Evolutionary conservation across 2,113 vertebrate genomes (phyloP).

Genomic region (Mionectes macconnelli): DNA sequence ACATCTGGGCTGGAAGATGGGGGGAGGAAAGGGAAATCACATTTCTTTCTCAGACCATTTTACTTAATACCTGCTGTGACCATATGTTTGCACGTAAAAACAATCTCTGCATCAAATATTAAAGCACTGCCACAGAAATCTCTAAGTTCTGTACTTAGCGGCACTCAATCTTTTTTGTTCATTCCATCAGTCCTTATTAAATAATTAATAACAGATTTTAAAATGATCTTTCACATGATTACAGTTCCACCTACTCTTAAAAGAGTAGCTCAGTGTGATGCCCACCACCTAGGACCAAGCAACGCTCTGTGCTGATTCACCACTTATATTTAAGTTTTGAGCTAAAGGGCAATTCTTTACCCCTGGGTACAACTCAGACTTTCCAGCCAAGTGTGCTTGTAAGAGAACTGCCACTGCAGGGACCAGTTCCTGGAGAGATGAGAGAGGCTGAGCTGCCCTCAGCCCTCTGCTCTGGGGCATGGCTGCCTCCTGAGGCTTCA

Average conservation of each 20-base stretch:
- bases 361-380: background rate
- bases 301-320: background rate
- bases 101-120: slow-evolving; percentile 28
- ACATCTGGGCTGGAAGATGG: rapidly evolving
- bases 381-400: rapidly evolving
- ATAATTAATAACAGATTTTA: slow-evolving; percentile 3
- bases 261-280: background rate
- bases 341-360: background rate
- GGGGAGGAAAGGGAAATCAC: background rate
- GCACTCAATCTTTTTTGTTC: background rate
- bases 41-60: background rate
- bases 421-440: rapidly evolving
- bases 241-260: background rate
- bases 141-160: background rate
- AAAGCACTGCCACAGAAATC: background rate
- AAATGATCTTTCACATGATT: background rate
- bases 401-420: background rate
- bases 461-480: background rate
- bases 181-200: background rate
- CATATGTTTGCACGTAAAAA: background rate
- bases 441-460: background rate
- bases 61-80: background rate
- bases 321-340: background rate
- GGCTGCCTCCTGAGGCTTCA: background rate
- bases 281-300: background rate